Percentiles rank a stretch among this genome's conserved stretches.
These are phyloP conservation scores for Pangasius djambal DNA, from an alignment of 2,797 vertebrate genomes.

Conservation along the genomic window DNA sequence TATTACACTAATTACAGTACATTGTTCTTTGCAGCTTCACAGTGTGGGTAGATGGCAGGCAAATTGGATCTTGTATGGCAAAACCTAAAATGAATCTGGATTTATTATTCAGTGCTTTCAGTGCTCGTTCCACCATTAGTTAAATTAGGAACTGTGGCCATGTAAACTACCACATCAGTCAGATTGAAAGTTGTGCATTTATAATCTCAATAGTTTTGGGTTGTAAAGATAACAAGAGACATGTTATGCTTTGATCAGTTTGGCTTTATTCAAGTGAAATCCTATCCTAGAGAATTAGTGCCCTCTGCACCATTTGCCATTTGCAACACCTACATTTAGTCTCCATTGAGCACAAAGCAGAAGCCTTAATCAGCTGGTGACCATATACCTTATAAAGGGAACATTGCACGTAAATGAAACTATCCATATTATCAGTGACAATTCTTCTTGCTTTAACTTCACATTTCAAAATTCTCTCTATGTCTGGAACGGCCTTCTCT, in stretches of 20 bases:
- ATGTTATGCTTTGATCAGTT: constrained; percentile 46
- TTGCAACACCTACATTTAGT: constrained; percentile 28
- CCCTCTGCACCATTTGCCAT: constrained; percentile 19
- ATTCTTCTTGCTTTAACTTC: neutral
- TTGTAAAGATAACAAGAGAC: neutral
- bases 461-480: constrained; percentile 12
- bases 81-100: neutral
- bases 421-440: neutral
- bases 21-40: neutral
- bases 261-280: constrained; percentile 75
- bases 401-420: neutral
- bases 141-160: neutral
- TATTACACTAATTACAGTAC: neutral
- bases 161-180: neutral
- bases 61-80: neutral
- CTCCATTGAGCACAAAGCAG: neutral
- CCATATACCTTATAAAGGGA: constrained; percentile 10
- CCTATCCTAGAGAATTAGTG: constrained; percentile 38
- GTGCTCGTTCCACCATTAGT: neutral
- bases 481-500: neutral
- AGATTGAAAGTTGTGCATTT: neutral
- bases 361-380: neutral
- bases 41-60: neutral
- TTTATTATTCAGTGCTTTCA: neutral
- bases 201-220: neutral